These are phyloP conservation scores for Strix occidentalis DNA, from an alignment of 2,797 vertebrate genomes.

Conservation along the genomic window DNA sequence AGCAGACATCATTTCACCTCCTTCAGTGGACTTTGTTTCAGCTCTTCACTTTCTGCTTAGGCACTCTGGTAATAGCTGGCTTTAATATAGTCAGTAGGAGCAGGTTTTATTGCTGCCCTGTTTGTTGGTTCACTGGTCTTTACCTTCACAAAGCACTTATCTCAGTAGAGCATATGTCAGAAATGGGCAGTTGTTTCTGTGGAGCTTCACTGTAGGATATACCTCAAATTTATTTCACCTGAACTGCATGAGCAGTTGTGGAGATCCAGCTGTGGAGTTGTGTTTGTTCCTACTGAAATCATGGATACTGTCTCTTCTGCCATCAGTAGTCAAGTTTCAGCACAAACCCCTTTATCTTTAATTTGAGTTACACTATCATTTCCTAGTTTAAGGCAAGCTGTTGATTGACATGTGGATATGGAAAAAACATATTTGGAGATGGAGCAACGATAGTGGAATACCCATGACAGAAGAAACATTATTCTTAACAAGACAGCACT, in stretches of 20 bases:
- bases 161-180: background rate
- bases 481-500: slow-evolving; percentile 60
- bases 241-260: background rate
- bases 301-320: background rate
- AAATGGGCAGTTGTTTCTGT: background rate
- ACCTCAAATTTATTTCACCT: background rate
- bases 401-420: slow-evolving; percentile 71
- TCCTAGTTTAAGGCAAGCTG: slow-evolving; percentile 41
- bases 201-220: background rate
- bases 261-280: background rate
- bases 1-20: background rate
- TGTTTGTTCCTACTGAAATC: background rate
- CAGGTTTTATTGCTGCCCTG: background rate
- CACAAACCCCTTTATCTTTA: slow-evolving; percentile 34
- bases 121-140: background rate
- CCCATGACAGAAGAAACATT: slow-evolving; percentile 57
- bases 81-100: background rate
- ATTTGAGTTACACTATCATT: slow-evolving; percentile 45
- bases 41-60: background rate
- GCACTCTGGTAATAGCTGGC: background rate
- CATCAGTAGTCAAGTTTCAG: slow-evolving; percentile 23
- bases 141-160: background rate
- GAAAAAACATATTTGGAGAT: slow-evolving; percentile 61
- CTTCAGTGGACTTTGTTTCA: background rate
- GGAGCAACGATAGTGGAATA: slow-evolving; percentile 39